These are phyloP conservation scores for Trematomus bernacchii DNA, from an alignment of 2,797 vertebrate genomes.

Conservation along the genomic window DNA sequence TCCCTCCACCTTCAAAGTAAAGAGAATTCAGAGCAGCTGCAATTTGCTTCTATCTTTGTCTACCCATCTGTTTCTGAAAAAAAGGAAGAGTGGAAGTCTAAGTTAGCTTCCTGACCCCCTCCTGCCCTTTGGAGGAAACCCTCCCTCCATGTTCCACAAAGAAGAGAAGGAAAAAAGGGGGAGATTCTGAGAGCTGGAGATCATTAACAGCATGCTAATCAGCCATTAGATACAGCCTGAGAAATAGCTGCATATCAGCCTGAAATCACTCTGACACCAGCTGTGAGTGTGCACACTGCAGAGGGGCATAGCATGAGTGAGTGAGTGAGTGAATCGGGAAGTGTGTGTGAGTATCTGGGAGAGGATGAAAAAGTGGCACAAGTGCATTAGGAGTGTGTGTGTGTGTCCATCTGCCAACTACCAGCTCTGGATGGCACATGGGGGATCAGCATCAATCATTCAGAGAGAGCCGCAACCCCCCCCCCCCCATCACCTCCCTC, in stretches of 20 bases:
- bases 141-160: conserved; percentile 27
- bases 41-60: conserved; percentile 44
- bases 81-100: conserved; percentile 25
- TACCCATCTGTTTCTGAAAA: conserved; percentile 47
- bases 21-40: conserved; percentile 47
- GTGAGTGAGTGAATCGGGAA: conserved; percentile 11
- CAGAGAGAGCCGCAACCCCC: neutral
- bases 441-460: conserved; percentile 47
- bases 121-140: conserved; percentile 37
- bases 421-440: conserved; percentile 23
- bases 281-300: conserved; percentile 33
- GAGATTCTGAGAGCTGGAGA: conserved; percentile 46
- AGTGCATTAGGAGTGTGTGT: neutral
- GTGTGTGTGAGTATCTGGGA: neutral
- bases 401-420: conserved; percentile 27
- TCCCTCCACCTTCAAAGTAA: conserved; percentile 42
- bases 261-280: conserved; percentile 48
- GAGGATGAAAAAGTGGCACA: neutral
- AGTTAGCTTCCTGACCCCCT: conserved; percentile 40
- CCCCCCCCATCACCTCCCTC: neutral
- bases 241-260: conserved; percentile 67
- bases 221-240: conserved; percentile 67
- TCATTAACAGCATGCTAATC: conserved; percentile 72
- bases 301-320: conserved; percentile 20
- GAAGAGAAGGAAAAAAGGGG: conserved; percentile 25